These are phyloP conservation scores for Edolisoma coerulescens DNA, from an alignment of 2,113 vertebrate species.

Conservation along the genomic window DNA sequence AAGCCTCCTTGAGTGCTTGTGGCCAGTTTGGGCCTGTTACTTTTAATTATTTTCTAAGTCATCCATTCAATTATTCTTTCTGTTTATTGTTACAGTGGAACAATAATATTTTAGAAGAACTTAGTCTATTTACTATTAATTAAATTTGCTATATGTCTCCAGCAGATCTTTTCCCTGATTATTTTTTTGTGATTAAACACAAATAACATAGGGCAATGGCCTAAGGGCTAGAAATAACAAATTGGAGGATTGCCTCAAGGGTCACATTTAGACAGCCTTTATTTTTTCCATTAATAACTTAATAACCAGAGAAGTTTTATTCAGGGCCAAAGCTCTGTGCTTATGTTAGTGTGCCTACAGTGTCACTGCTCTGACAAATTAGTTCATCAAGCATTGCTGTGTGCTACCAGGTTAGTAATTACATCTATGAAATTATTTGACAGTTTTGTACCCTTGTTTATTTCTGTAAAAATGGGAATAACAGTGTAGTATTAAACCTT, in stretches of 20 bases:
- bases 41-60: neutral
- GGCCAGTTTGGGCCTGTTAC: neutral
- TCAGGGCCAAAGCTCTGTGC: neutral
- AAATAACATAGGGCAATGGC: neutral
- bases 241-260: neutral
- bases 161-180: neutral
- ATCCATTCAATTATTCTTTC: neutral
- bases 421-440: neutral
- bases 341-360: neutral
- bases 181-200: neutral
- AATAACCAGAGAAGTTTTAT: neutral
- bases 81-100: neutral
- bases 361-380: neutral
- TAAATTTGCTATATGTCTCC: neutral
- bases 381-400: neutral
- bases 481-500: neutral
- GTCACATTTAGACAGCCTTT: neutral
- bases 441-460: neutral
- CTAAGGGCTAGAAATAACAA: conserved; percentile 16
- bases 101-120: neutral
- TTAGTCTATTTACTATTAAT: neutral
- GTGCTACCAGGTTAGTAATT: neutral
- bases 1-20: neutral
- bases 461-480: neutral
- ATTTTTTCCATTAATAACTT: conserved; percentile 29